Evolutionary conservation across 92 coral and sea anemone genomes (phyloP).

Genomic region (Hydrozoanthus gracilis): DNA sequence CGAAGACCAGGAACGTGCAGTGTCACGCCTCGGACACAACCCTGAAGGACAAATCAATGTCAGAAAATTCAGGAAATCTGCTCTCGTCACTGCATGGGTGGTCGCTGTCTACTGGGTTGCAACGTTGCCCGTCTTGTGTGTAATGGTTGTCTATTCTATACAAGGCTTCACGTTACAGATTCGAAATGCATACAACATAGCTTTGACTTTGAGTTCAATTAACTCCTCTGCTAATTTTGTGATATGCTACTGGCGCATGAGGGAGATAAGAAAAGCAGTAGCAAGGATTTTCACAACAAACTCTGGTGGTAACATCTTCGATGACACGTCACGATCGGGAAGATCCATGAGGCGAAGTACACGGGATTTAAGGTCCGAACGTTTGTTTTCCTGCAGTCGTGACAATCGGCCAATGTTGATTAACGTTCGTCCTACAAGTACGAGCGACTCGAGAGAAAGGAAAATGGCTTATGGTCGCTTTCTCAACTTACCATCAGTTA

Average conservation of each 20-base stretch:
- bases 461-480: background rate
- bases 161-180: background rate
- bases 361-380: background rate
- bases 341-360: background rate
- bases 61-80: conserved; percentile 21
- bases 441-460: background rate
- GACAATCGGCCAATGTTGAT: background rate
- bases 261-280: conserved; percentile 10
- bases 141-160: background rate
- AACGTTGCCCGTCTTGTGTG: conserved; percentile 1
- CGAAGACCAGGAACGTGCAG: conserved; percentile 4
- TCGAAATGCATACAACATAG: conserved; percentile 1
- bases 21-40: background rate
- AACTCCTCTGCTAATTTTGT: conserved; percentile 20
- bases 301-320: background rate
- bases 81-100: conserved; percentile 17
- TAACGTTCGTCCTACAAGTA: background rate
- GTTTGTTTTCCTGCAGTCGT: background rate
- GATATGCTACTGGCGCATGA: conserved; percentile 23
- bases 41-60: background rate
- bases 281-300: background rate
- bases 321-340: background rate
- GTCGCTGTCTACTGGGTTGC: conserved; percentile 13
- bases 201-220: conserved; percentile 14
- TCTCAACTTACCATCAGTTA: background rate